These are phyloP conservation scores for Dryadula phaetusa DNA, from an alignment of 2,888 invertebrate genomes.

Conservation along the genomic window DNA sequence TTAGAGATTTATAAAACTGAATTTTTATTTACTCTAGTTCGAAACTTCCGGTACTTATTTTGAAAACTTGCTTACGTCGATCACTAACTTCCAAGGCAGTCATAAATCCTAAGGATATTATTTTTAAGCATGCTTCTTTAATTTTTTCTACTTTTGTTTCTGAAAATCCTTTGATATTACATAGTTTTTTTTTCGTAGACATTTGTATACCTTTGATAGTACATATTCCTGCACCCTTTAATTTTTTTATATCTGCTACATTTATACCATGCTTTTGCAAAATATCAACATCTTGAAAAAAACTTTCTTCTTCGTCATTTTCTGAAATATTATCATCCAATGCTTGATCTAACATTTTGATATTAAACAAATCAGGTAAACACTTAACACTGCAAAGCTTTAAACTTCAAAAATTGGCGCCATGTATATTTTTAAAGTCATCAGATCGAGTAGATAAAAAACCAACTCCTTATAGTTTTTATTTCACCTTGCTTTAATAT, in stretches of 20 bases:
- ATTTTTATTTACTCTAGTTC: slow-evolving; percentile 88
- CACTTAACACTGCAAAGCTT: slow-evolving; percentile 34
- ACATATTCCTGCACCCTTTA: slow-evolving; percentile 90
- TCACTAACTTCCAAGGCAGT: slow-evolving; percentile 90
- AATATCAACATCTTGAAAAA: slow-evolving; percentile 90
- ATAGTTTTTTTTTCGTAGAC: slow-evolving; percentile 89
- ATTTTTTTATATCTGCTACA: slow-evolving; percentile 90
- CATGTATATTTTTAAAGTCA: background rate
- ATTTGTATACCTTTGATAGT: slow-evolving; percentile 93
- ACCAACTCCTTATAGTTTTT: no score
- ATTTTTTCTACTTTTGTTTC: slow-evolving; percentile 92
- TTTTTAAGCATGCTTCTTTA: slow-evolving; percentile 89
- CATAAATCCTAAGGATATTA: slow-evolving; percentile 86
- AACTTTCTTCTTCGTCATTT: slow-evolving; percentile 86
- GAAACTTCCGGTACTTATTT: slow-evolving; percentile 86
- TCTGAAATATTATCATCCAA: slow-evolving; percentile 76
- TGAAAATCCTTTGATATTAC: slow-evolving; percentile 90
- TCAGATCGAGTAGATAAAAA: background rate
- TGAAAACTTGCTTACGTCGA: slow-evolving; percentile 88
- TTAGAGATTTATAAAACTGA: background rate
- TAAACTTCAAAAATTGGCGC: slow-evolving; percentile 47
- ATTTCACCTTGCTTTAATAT: no score
- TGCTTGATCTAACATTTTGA: slow-evolving; percentile 69
- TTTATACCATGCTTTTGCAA: slow-evolving; percentile 86
- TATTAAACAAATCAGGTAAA: background rate